Conservation (phyloP, 1,140 invertebrate genomes). For the Thaumatotibia leucotreta region DNA sequence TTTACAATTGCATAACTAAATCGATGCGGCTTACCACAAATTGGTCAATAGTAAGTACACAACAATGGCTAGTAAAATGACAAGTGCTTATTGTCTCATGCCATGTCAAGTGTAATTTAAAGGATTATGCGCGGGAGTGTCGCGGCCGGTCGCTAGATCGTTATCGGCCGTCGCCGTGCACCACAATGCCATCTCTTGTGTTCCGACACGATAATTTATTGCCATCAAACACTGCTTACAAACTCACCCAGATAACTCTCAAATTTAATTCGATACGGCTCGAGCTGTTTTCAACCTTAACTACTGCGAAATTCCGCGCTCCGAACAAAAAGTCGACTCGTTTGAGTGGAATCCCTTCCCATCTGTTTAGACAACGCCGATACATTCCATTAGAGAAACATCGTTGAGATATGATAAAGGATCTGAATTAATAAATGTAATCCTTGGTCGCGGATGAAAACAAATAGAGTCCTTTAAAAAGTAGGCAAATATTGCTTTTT, state of each 20-base stretch:
- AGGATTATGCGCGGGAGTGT: constrained; percentile 36
- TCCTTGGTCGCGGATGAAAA: not conserved
- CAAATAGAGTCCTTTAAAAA: no score
- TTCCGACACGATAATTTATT: constrained; percentile 68
- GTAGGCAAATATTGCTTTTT: constrained; percentile 36
- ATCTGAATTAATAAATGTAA: constrained; percentile 2
- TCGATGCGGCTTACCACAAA: not conserved
- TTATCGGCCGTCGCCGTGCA: constrained; percentile 62
- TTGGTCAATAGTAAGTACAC: not conserved
- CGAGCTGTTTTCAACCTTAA: not conserved
- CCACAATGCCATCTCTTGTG: constrained; percentile 67
- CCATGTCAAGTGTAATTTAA: constrained; percentile 27
- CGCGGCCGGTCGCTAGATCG: constrained; percentile 35
- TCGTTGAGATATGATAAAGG: not conserved
- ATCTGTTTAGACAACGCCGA: constrained; percentile 13
- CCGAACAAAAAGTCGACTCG: not conserved
- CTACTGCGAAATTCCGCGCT: not conserved
- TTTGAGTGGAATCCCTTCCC: not conserved
- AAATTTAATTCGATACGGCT: constrained; percentile 38
- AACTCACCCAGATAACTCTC: constrained; percentile 47
- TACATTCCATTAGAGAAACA: constrained; percentile 1
- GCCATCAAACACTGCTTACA: constrained; percentile 54
- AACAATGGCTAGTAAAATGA: constrained; percentile 1
- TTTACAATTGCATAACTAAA: not conserved
- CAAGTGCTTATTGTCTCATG: not conserved